Evolutionary conservation across 2,113 vertebrate species (phyloP).

Genomic region (Dromiciops gliroides): DNA sequence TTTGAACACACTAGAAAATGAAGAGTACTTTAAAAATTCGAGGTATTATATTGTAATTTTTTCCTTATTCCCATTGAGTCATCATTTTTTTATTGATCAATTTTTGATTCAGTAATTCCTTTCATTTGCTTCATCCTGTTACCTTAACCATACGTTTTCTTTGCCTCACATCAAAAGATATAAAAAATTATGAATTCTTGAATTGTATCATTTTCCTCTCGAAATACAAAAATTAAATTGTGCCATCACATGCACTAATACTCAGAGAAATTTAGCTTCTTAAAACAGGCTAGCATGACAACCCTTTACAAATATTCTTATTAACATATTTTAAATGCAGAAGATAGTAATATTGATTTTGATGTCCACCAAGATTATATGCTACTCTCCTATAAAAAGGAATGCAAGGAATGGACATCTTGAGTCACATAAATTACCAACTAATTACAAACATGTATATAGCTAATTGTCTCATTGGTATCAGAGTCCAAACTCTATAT

Average conservation of each 20-base stretch:
- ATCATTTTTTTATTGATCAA: neutral
- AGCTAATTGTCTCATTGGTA: neutral
- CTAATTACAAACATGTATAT: neutral
- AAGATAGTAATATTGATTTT: neutral
- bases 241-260: neutral
- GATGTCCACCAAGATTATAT: neutral
- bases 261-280: neutral
- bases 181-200: neutral
- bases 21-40: neutral
- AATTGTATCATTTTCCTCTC: neutral
- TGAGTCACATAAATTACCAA: neutral
- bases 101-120: neutral
- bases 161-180: no score
- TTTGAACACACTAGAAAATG: neutral
- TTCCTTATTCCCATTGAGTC: neutral
- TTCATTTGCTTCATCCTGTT: neutral
- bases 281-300: neutral
- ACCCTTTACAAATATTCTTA: neutral
- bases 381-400: neutral
- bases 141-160: neutral
- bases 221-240: neutral
- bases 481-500: slow-evolving; percentile 35
- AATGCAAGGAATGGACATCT: neutral
- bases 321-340: neutral
- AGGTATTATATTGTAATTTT: neutral